Conservation (phyloP, 2,888 invertebrate genomes). For the Andricus quercusramuli region DNA sequence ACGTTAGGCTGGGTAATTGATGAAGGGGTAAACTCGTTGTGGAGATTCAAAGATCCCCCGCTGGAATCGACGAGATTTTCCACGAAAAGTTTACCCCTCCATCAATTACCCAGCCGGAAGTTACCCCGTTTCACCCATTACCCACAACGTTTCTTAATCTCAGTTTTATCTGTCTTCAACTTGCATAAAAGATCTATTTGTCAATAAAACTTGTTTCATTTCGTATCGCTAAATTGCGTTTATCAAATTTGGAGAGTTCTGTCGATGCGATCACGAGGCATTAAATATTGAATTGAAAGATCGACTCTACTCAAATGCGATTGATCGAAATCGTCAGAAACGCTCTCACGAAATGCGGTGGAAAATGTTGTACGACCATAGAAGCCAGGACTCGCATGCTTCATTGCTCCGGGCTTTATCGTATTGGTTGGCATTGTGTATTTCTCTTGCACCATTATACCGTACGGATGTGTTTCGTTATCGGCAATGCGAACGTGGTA, state of each 20-base stretch:
- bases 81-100: too few relatives aligned
- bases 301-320: background rate
- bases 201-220: too few relatives aligned
- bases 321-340: background rate
- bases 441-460: slow-evolving; percentile 3
- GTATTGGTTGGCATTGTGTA: slow-evolving; percentile 1
- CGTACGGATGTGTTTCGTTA: slow-evolving; percentile 29
- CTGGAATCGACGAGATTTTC: fast-evolving
- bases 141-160: too few relatives aligned
- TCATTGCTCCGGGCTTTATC: background rate
- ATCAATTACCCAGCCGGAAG: too few relatives aligned
- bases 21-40: too few relatives aligned
- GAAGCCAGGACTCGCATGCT: background rate
- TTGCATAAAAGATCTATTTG: too few relatives aligned
- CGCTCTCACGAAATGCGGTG: background rate
- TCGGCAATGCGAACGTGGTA: slow-evolving; percentile 19
- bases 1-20: too few relatives aligned
- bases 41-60: too few relatives aligned
- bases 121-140: too few relatives aligned
- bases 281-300: background rate
- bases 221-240: background rate
- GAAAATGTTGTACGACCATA: background rate
- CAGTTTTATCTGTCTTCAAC: too few relatives aligned
- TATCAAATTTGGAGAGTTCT: background rate
- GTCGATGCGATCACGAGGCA: background rate